A percentile compares a stretch with the other conserved stretches of the same genome.
Conservation (phyloP, 2,797 vertebrate species). For the Fistularia commersonii region DNA sequence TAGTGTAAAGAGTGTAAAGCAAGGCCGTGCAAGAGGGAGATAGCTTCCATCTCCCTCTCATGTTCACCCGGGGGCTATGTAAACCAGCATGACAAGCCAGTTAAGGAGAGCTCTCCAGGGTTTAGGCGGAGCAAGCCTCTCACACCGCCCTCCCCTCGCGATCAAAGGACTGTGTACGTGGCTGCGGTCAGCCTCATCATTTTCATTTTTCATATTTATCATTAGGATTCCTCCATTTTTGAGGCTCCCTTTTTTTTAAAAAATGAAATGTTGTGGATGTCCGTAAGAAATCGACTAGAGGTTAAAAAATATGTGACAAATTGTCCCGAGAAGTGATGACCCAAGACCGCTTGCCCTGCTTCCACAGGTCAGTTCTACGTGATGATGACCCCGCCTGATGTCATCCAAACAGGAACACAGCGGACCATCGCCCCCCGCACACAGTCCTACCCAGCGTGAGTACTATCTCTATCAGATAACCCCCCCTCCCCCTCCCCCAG, state of each 20-base stretch:
- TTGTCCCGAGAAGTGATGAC: background rate
- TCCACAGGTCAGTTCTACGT: conserved; percentile 86
- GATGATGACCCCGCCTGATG: conserved; percentile 90
- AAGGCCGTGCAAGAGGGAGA: too few relatives aligned
- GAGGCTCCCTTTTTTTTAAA: too few relatives aligned
- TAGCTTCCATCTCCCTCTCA: too few relatives aligned
- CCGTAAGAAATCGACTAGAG: too few relatives aligned
- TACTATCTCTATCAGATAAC: conserved; percentile 28
- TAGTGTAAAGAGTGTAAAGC: too few relatives aligned
- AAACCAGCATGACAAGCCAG: conserved; percentile 18
- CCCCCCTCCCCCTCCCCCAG: too few relatives aligned
- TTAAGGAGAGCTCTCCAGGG: conserved; percentile 14
- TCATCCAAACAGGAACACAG: conserved; percentile 81
- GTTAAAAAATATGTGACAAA: too few relatives aligned
- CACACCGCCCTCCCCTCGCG: conserved; percentile 16
- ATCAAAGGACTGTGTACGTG: conserved; percentile 1
- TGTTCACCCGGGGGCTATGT: conserved; percentile 14
- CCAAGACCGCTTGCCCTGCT: too few relatives aligned
- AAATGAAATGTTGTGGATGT: too few relatives aligned
- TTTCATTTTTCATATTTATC: too few relatives aligned
- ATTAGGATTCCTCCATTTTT: too few relatives aligned
- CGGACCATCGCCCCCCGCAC: conserved; percentile 84
- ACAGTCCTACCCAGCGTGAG: conserved; percentile 84
- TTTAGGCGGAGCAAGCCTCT: conserved; percentile 15
- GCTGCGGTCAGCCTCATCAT: too few relatives aligned